Conservation (phyloP, 2,888 invertebrate species). For the Sepiola atlantica region DNA sequence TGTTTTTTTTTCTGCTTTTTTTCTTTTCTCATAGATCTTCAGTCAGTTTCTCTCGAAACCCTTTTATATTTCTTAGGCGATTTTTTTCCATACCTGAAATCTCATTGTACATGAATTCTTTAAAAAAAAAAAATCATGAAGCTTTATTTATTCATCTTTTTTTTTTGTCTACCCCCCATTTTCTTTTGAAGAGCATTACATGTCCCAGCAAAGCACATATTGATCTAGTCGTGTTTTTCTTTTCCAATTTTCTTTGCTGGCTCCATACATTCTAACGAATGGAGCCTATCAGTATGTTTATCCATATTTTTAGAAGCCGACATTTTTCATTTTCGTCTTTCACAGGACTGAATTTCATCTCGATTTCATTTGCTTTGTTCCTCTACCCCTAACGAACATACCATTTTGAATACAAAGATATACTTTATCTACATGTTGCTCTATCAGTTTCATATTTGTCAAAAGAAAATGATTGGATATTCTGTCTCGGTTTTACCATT, state of each 20-base stretch:
- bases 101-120: not conserved
- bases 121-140: not conserved
- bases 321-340: not conserved
- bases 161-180: not conserved
- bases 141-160: not conserved
- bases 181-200: not conserved
- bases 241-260: not conserved
- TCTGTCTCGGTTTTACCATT: not conserved
- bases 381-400: not conserved
- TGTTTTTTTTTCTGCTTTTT: not conserved
- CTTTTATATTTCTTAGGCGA: not conserved
- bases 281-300: not conserved
- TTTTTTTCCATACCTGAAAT: not conserved
- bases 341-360: not conserved
- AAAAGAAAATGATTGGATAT: not conserved
- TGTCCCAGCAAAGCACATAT: conserved; percentile 6
- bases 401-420: not conserved
- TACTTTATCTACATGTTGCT: not conserved
- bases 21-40: not conserved
- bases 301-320: not conserved
- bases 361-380: not conserved
- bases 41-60: not conserved
- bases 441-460: not conserved
- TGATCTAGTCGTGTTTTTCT: not conserved
- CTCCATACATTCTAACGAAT: not conserved